phyloP scores from a whole-genome alignment of 2,797 vertebrate species.

The Mormyrus proboscirostris region DNA sequence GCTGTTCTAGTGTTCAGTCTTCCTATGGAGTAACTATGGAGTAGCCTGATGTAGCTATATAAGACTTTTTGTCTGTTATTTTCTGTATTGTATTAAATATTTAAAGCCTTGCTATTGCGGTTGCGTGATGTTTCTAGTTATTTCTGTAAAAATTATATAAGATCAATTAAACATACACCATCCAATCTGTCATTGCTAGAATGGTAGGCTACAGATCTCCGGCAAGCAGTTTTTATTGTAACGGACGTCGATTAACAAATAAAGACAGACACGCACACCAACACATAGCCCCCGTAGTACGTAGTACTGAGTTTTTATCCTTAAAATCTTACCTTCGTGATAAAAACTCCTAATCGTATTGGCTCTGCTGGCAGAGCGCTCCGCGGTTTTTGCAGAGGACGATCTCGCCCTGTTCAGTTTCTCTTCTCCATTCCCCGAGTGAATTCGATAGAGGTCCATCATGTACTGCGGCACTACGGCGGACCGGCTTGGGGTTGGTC shows the following conservation, averaged over 20 bases:
- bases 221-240: background rate
- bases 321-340: slow-evolving; percentile 86
- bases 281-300: background rate
- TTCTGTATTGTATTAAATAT: background rate
- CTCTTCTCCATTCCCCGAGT: slow-evolving; percentile 75
- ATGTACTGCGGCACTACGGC: slow-evolving; percentile 92
- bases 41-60: background rate
- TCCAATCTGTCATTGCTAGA: background rate
- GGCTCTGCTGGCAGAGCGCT: slow-evolving; percentile 83
- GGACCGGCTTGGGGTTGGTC: slow-evolving; percentile 82
- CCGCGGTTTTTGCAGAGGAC: slow-evolving; percentile 72
- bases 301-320: background rate
- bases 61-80: background rate
- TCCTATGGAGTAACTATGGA: background rate
- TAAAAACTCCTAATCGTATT: slow-evolving; percentile 97
- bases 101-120: background rate
- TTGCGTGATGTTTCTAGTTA: background rate
- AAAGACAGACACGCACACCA: background rate
- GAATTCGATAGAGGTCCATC: slow-evolving; percentile 91
- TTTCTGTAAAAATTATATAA: background rate
- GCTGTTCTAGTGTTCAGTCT: background rate
- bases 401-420: slow-evolving; percentile 66
- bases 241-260: background rate
- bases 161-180: background rate
- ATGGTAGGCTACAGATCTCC: background rate